Evolutionary conservation across 1,140 invertebrate species (phyloP).

Genomic region (Eumeta japonica): DNA sequence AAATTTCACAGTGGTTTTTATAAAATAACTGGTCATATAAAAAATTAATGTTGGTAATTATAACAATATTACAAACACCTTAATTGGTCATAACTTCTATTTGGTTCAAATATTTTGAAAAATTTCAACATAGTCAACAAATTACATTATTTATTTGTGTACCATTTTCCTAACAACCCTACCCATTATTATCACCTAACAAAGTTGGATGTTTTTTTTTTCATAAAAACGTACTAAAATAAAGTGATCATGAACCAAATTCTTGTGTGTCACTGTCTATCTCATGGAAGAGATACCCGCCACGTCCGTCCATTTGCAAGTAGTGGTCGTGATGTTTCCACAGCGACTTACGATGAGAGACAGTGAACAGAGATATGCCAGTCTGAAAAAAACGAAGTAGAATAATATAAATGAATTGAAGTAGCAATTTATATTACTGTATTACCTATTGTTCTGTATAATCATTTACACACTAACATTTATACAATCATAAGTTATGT

Average conservation of each 20-base stretch:
- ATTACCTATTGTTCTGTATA: too few species aligned
- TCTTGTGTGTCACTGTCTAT: conserved; percentile 86
- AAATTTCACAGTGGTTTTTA: not conserved
- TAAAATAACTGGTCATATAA: not conserved
- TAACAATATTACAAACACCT: not conserved
- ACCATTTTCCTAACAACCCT: not conserved
- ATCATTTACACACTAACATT: not conserved
- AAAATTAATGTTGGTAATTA: conserved; percentile 1
- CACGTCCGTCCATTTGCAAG: conserved; percentile 92
- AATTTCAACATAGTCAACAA: too few species aligned
- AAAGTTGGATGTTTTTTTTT: not conserved
- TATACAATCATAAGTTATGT: not conserved
- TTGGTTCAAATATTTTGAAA: too few species aligned
- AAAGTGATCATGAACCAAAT: conserved; percentile 82
- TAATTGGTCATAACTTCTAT: too few species aligned
- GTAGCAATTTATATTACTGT: not conserved
- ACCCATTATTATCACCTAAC: not conserved
- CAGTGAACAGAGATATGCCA: conserved; percentile 95
- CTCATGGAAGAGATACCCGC: conserved; percentile 79
- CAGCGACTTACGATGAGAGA: conserved; percentile 92
- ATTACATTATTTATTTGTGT: too few species aligned
- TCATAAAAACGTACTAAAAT: not conserved
- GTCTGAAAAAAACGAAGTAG: conserved; percentile 49
- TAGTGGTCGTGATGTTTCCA: conserved; percentile 98
- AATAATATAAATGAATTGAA: not conserved